These are phyloP conservation scores for Ornithorhynchus anatinus DNA, from an alignment of 2,113 vertebrate genomes.

Conservation along the genomic window DNA sequence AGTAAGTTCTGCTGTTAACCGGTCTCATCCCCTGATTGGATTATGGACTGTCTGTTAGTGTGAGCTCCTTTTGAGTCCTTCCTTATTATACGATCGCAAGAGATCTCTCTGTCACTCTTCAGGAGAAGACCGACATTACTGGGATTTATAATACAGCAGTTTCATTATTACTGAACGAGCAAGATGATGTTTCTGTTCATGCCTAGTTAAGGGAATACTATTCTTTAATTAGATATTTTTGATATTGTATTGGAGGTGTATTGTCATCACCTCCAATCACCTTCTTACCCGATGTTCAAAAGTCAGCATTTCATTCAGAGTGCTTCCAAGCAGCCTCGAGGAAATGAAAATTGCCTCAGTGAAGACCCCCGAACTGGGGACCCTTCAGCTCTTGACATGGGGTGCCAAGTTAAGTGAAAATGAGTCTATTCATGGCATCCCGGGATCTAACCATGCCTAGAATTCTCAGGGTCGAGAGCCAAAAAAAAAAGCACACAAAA, in stretches of 20 bases:
- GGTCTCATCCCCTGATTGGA: neutral
- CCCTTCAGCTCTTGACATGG: neutral
- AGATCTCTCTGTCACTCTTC: neutral
- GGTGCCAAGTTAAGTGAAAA: neutral
- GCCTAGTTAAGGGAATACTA: constrained; percentile 12
- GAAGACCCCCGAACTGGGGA: neutral
- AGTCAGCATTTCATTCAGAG: neutral
- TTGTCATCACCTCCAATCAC: neutral
- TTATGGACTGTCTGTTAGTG: neutral
- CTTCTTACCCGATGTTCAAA: neutral
- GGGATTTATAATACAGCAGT: constrained; percentile 8
- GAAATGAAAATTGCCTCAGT: neutral
- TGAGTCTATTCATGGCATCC: no score
- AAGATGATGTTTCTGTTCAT: constrained; percentile 33
- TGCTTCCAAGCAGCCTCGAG: neutral
- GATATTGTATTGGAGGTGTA: constrained; percentile 15
- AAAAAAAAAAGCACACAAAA: neutral
- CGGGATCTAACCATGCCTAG: neutral
- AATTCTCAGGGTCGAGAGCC: neutral
- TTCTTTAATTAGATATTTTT: constrained; percentile 35
- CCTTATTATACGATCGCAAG: neutral
- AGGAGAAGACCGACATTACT: constrained; percentile 4
- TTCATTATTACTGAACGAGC: constrained; percentile 40
- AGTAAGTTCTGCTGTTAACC: neutral
- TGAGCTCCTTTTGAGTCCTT: neutral